Evolutionary conservation across 2,113 vertebrate genomes (phyloP).

Genomic region (Ciconia stormi): DNA sequence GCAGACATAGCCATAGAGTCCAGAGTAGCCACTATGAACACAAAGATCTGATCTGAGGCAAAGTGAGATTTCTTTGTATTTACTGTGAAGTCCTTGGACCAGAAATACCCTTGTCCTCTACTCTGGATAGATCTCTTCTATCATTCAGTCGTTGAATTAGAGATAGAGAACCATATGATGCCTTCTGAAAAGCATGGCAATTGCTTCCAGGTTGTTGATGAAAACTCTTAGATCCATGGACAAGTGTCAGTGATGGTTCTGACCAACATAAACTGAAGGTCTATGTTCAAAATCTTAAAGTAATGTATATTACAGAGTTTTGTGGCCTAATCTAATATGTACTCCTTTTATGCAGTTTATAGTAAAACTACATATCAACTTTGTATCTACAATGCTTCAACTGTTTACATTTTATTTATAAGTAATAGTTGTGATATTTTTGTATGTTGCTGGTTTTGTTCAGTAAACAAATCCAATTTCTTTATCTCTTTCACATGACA

Average conservation of each 20-base stretch:
- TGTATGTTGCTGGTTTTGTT: background rate
- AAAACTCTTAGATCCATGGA: background rate
- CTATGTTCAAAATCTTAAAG: background rate
- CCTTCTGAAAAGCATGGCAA: background rate
- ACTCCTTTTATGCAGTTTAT: background rate
- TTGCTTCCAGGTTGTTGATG: background rate
- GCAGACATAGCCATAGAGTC: background rate
- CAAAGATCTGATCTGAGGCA: background rate
- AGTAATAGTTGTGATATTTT: background rate
- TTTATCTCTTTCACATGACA: constrained; percentile 57
- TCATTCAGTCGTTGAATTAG: background rate
- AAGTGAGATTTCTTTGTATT: background rate
- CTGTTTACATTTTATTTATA: background rate
- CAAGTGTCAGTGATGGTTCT: background rate
- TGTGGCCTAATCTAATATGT: background rate
- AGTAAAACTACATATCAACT: background rate
- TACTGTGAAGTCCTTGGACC: background rate
- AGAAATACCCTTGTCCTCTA: background rate
- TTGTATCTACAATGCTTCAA: background rate
- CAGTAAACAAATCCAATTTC: background rate
- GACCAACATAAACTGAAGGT: background rate
- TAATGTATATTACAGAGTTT: background rate
- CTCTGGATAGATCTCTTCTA: background rate
- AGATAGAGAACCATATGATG: background rate
- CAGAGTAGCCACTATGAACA: background rate